Evolutionary conservation across 2,797 vertebrate genomes (phyloP), one percentile per base, ranked within the genome.

Genomic region (Amblyopsis hoosieri): DNA sequence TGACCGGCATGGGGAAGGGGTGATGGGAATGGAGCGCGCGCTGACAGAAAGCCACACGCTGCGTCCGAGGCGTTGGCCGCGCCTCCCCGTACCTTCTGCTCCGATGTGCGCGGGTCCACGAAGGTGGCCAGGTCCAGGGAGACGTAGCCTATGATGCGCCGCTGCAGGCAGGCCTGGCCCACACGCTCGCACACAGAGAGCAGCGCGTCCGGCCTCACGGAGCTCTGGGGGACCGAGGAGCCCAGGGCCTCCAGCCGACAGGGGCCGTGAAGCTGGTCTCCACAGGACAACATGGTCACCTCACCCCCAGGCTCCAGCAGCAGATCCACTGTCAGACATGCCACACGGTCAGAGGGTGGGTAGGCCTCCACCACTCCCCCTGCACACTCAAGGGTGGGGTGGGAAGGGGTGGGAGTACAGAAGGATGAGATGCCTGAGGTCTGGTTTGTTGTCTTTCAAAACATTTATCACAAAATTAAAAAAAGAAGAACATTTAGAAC

Each of bases 351-450:
- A 0, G 95, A 90, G 51, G 87, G 90, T 0, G 95, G 94, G 72
- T 88, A 94, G 1, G 95, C 95, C 81, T 97, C 95, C n/a, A 97
- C 90, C 65, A 95, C 90, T 7, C 95, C 96, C 8, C 96, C 96
- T 97, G 84, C 64, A 79, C 55, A 72, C 45, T 7, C 47, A 52
- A n/a, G 29, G 29, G n/a, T 1, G 10, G 1, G 10, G 4, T 2
- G 13, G 62, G 23, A 53, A 50, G 1, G 3, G 69, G 59, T 58
- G 48, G 13, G 57, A 45, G 14, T 51, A 61, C 33, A 59, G 52
- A 69, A 33, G 55, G 17, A 50, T 54, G 14, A 8, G 45, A 3
- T 31, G 3, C 3, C 54, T 31, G 64, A 46, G 53, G 60, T 49
- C 5, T 17, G 33, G 48, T 12, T 19, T 61, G 59, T 29, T 29